Evolutionary conservation across 2,888 invertebrate species (phyloP).

Genomic region (Lamellibrachia columna): DNA sequence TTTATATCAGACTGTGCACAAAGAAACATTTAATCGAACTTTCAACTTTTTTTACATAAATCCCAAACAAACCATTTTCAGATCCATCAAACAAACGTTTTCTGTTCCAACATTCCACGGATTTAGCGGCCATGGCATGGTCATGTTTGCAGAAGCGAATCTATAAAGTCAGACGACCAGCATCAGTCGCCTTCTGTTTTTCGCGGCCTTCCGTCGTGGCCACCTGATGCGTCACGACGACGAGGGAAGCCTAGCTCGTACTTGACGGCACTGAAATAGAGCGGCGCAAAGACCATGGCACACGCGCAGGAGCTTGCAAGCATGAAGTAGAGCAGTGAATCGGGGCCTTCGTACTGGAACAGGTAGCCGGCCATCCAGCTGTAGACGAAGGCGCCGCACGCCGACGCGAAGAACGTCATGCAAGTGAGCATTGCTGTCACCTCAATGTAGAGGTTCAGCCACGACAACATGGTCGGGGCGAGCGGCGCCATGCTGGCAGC

Average conservation of each 20-base stretch:
- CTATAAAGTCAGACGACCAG: not conserved
- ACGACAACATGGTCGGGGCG: constrained; percentile 30
- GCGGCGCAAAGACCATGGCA: constrained; percentile 12
- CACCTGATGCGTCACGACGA: not conserved
- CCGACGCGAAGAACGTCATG: constrained; percentile 27
- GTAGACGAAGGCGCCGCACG: constrained; percentile 29
- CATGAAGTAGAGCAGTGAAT: constrained; percentile 33
- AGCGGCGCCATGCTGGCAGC: constrained; percentile 31
- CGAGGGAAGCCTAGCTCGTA: not conserved
- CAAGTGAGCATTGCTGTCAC: constrained; percentile 30
- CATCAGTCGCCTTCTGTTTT: not conserved
- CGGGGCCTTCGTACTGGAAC: constrained; percentile 34
- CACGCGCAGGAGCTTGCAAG: constrained; percentile 25
- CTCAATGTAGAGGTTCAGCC: constrained; percentile 33
- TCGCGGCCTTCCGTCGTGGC: not conserved
- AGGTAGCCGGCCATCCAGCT: constrained; percentile 33
- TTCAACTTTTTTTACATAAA: too few species aligned
- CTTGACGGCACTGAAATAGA: not conserved
- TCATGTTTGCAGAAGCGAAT: not conserved
- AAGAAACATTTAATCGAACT: too few species aligned
- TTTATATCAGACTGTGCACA: too few species aligned
- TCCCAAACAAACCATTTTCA: too few species aligned
- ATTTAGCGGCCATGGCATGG: not conserved
- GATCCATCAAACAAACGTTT: too few species aligned
- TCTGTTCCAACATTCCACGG: too few species aligned